Percentiles rank a stretch among this genome's conserved stretches.
Conservation (phyloP, 30 jellyfish, hydroid and myxozoan genomes). For the Sanderia malayensis region DNA sequence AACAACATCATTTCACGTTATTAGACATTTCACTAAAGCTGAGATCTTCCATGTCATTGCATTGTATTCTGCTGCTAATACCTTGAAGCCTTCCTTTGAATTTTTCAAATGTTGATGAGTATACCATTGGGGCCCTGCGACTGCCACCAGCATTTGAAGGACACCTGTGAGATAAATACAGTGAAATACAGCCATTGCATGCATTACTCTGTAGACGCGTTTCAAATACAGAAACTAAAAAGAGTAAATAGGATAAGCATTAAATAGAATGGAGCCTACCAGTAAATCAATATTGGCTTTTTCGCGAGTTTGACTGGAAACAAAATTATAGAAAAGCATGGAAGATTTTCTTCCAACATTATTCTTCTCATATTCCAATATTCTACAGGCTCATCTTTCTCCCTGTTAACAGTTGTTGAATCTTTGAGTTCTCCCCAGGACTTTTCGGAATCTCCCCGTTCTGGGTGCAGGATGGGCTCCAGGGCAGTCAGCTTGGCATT, state of each 20-base stretch:
- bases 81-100: slow-evolving; percentile 35
- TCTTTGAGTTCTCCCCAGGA: slow-evolving; percentile 25
- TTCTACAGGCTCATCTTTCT: slow-evolving; percentile 50
- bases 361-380: slow-evolving; percentile 50
- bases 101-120: slow-evolving; percentile 27
- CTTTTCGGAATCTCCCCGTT: slow-evolving; percentile 38
- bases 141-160: not conserved
- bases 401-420: slow-evolving; percentile 19
- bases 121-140: slow-evolving; percentile 20
- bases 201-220: too few relatives aligned
- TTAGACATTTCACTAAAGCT: slow-evolving; percentile 40
- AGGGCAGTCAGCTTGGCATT: slow-evolving; percentile 8
- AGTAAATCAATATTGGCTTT: slow-evolving; percentile 19
- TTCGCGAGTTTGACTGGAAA: not conserved
- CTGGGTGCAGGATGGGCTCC: slow-evolving; percentile 9
- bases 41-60: slow-evolving; percentile 61
- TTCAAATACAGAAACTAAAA: too few relatives aligned
- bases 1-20: not conserved
- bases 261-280: slow-evolving; percentile 40
- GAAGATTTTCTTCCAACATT: slow-evolving; percentile 19
- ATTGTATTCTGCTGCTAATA: slow-evolving; percentile 15
- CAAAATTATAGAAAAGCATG: slow-evolving; percentile 29
- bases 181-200: too few relatives aligned
- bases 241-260: too few relatives aligned
- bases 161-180: not conserved